phyloP scores from a whole-genome alignment of 1,140 invertebrate species.

The Drosophila kikkawai region DNA sequence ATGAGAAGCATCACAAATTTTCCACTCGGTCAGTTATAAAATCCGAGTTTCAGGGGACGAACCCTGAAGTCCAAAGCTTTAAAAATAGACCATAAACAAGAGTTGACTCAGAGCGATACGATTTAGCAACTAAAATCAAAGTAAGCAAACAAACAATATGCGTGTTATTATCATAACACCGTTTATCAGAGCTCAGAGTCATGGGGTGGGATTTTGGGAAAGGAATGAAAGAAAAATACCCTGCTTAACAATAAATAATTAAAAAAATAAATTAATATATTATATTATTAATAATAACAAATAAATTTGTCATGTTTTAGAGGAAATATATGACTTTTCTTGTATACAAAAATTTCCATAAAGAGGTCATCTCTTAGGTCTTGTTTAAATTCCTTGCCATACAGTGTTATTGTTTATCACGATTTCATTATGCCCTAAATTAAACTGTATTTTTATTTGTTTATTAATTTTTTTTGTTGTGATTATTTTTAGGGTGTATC shows the following conservation, averaged over 20 bases:
- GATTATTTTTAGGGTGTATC: background rate
- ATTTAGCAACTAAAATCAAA: constrained; percentile 31
- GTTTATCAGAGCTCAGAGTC: background rate
- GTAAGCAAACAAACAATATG: constrained; percentile 31
- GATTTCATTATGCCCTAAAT: background rate
- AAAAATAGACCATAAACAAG: constrained; percentile 31
- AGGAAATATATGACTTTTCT: background rate
- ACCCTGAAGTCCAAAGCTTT: background rate
- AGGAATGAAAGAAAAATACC: background rate
- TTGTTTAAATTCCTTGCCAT: background rate
- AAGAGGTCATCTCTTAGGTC: background rate
- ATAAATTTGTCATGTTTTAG: too few species aligned
- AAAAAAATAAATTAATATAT: too few species aligned
- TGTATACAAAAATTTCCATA: background rate
- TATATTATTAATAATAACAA: too few species aligned
- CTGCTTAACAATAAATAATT: too few species aligned
- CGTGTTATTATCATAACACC: constrained; percentile 1
- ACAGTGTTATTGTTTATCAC: background rate
- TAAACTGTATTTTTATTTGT: background rate
- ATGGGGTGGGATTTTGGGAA: background rate
- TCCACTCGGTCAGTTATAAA: constrained; percentile 43
- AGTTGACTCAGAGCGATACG: constrained; percentile 36
- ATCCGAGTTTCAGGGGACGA: constrained; percentile 2
- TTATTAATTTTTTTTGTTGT: too few species aligned
- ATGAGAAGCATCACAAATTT: constrained; percentile 41